Conservation (phyloP, 1,140 invertebrate species). For the Tetramorium simillimum region DNA sequence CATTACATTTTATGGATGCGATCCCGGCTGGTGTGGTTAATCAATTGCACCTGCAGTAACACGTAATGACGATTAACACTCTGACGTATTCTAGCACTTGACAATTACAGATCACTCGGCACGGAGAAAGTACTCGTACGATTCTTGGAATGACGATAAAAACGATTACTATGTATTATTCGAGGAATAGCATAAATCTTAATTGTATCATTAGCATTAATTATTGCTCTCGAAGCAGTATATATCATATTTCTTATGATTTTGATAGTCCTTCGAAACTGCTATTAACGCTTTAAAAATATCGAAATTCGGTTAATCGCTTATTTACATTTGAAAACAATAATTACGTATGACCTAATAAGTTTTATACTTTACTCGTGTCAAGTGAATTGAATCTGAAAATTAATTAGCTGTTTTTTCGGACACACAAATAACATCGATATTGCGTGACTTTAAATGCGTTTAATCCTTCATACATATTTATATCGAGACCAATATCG, state of each 20-base stretch:
- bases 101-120: not conserved
- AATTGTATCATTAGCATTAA: not conserved
- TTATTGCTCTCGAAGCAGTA: not conserved
- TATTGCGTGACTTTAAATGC: not conserved
- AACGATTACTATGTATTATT: not conserved
- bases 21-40: not conserved
- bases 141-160: not conserved
- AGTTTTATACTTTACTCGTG: not conserved
- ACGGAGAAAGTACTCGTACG: not conserved
- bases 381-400: not conserved
- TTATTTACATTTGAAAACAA: not conserved
- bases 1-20: not conserved
- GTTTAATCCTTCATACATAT: not conserved
- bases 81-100: not conserved
- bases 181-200: not conserved
- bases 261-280: not conserved
- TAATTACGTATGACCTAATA: not conserved
- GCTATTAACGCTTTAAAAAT: not conserved
- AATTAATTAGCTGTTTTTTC: not conserved
- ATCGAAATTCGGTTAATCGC: not conserved
- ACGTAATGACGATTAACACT: not conserved
- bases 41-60: not conserved
- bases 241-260: not conserved
- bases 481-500: not conserved
- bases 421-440: not conserved